phyloP scores from a whole-genome alignment of 2,113 vertebrate species.

The Lethenteron camtschaticum region DNA sequence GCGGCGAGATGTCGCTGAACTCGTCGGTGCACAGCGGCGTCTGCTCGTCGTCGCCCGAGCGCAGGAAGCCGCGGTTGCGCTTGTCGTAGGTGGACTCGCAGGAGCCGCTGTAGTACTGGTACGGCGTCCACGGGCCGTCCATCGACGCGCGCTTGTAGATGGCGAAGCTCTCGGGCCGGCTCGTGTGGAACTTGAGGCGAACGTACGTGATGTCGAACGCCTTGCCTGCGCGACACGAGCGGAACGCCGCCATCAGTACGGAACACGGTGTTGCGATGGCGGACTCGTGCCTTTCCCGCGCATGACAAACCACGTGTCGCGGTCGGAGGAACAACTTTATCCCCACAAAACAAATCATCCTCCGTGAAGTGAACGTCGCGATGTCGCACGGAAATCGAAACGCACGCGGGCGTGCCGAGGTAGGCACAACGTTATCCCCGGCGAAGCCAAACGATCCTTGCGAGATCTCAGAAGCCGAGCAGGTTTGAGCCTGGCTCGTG shows the following conservation, averaged over 20 bases:
- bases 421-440: too few species aligned
- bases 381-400: too few species aligned
- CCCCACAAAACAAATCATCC: too few species aligned
- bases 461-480: too few species aligned
- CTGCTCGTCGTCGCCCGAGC: conserved; percentile 67
- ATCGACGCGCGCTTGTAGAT: conserved; percentile 69
- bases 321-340: background rate
- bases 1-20: conserved; percentile 93
- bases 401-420: too few species aligned
- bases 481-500: too few species aligned
- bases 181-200: conserved; percentile 89
- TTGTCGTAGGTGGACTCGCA: conserved; percentile 75
- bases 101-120: conserved; percentile 93
- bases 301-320: too few species aligned
- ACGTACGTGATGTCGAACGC: conserved; percentile 91
- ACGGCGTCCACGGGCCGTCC: conserved; percentile 54
- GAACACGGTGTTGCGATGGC: background rate
- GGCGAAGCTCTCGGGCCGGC: conserved; percentile 78
- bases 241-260: too few species aligned
- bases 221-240: conserved; percentile 32
- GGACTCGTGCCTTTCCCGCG: background rate
- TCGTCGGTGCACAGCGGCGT: conserved; percentile 81
- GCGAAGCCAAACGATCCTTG: too few species aligned
- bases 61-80: conserved; percentile 46
- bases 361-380: too few species aligned